Evolutionary conservation across 2,113 vertebrate genomes (phyloP).

Genomic region (Castor canadensis): DNA sequence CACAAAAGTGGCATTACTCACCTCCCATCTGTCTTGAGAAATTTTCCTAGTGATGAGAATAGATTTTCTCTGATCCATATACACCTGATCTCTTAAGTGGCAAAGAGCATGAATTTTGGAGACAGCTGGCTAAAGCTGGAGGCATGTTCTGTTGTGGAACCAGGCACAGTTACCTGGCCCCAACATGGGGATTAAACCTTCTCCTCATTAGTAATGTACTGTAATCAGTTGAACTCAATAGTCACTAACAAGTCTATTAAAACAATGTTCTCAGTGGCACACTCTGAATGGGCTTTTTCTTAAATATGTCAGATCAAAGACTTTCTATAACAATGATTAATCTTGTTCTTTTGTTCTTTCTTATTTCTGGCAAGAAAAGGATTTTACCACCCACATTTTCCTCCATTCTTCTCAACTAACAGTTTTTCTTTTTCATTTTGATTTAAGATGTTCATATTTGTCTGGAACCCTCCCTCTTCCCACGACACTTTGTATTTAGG

Average conservation of each 20-base stretch:
- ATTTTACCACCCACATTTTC: neutral
- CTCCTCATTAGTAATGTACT: neutral
- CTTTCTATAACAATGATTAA: neutral
- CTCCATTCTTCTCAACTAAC: neutral
- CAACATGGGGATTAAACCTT: neutral
- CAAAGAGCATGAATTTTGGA: neutral
- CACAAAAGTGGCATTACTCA: neutral
- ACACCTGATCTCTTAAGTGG: slow-evolving; percentile 9
- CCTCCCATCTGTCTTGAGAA: slow-evolving; percentile 51
- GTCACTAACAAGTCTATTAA: neutral
- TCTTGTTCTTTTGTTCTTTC: neutral
- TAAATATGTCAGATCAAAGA: neutral
- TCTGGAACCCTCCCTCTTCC: too few species aligned
- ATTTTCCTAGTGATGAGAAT: neutral
- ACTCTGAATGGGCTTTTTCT: neutral
- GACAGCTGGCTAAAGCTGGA: slow-evolving; percentile 24
- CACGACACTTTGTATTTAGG: accelerated
- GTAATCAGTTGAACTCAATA: slow-evolving; percentile 2
- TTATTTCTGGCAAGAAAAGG: neutral
- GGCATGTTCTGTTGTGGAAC: neutral
- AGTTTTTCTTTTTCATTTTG: neutral
- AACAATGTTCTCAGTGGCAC: neutral
- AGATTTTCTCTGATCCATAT: neutral
- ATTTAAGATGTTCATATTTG: neutral
- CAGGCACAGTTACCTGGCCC: neutral